phyloP scores from a whole-genome alignment of 30 jellyfish, hydroid and myxozoan species.

The Aurelia sp. region DNA sequence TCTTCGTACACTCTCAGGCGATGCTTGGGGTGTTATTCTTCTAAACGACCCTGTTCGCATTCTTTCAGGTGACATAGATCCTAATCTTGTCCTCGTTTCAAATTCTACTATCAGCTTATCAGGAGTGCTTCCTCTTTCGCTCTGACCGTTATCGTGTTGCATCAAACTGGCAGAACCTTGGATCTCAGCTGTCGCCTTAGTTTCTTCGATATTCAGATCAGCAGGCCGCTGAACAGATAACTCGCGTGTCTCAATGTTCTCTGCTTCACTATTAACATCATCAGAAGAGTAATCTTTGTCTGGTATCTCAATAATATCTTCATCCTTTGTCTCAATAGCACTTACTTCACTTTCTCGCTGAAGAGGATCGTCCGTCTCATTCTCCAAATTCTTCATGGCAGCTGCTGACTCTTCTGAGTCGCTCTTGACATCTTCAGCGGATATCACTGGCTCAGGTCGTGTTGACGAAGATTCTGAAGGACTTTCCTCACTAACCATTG shows the following conservation, averaged over 20 bases:
- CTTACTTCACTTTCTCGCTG: background rate
- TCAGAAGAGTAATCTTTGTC: slow-evolving; percentile 33
- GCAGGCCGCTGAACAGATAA: too few species aligned
- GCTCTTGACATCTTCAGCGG: background rate
- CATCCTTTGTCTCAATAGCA: background rate
- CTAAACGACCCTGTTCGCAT: slow-evolving; percentile 24
- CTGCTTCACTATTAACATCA: slow-evolving; percentile 1
- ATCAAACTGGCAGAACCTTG: too few species aligned
- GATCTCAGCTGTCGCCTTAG: too few species aligned
- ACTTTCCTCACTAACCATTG: background rate
- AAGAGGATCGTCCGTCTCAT: background rate
- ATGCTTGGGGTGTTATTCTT: background rate
- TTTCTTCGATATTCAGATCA: too few species aligned
- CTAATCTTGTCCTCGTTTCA: slow-evolving; percentile 8
- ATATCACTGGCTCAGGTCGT: background rate
- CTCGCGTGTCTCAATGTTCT: background rate
- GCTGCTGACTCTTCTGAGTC: background rate
- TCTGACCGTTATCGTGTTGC: too few species aligned
- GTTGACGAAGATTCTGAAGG: background rate
- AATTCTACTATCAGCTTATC: slow-evolving; percentile 11
- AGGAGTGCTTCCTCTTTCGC: too few species aligned
- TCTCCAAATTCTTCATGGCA: background rate
- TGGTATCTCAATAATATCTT: slow-evolving; percentile 5
- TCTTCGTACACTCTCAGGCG: background rate
- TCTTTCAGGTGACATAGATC: slow-evolving; percentile 13